Conservation (phyloP, 2,113 vertebrate genomes). For the Artemisiospiza belli region DNA sequence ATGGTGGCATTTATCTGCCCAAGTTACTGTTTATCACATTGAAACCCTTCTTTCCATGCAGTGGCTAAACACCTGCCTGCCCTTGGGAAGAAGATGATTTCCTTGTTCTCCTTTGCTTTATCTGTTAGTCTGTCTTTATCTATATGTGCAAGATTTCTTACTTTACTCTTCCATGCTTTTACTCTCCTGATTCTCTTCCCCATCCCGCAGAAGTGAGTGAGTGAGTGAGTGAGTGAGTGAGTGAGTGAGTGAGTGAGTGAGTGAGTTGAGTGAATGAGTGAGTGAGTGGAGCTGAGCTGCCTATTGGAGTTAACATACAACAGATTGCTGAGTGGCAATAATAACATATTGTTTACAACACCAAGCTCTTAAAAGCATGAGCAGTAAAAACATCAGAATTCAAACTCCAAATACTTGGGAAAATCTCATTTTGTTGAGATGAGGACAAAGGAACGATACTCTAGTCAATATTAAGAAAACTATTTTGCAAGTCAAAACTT, state of each 20-base stretch:
- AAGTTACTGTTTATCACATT: fast-evolving
- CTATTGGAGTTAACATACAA: not conserved
- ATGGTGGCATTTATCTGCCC: not conserved
- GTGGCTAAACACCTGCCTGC: not conserved
- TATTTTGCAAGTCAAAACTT: not conserved
- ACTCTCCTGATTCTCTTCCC: not conserved
- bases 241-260: not conserved
- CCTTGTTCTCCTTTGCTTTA: not conserved
- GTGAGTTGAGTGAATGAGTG: not conserved
- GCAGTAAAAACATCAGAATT: not conserved
- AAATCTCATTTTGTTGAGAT: not conserved
- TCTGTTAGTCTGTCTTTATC: not conserved
- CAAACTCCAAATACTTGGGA: not conserved
- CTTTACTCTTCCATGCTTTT: not conserved
- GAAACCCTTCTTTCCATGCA: not conserved
- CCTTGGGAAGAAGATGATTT: not conserved
- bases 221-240: not conserved
- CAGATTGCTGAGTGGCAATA: not conserved
- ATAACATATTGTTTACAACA: not conserved
- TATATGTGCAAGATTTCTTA: not conserved
- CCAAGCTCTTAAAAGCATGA: not conserved
- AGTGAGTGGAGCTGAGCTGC: not conserved
- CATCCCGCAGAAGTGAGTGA: not conserved
- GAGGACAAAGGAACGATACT: not conserved
- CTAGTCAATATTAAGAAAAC: not conserved